A percentile compares a stretch with the other conserved stretches of the same genome.
These are phyloP conservation scores for Drosophila melanica DNA, from an alignment of 1,140 invertebrate genomes.

Conservation along the genomic window DNA sequence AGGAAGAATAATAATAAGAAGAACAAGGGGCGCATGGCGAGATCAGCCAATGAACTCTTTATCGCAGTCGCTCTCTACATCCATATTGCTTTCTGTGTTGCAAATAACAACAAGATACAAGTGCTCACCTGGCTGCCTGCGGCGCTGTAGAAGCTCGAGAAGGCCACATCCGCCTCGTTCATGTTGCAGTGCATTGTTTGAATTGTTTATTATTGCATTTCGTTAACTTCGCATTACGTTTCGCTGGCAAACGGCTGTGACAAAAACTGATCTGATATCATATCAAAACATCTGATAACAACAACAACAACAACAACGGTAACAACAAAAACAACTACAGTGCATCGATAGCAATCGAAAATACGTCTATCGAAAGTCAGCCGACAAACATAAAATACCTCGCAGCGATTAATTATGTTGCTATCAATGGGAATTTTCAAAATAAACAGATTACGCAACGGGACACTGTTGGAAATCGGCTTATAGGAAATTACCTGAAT, in stretches of 20 bases:
- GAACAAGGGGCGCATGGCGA: slow-evolving; percentile 36
- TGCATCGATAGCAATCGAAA: slow-evolving; percentile 13
- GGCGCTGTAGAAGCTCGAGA: slow-evolving; percentile 50
- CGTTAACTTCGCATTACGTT: slow-evolving; percentile 47
- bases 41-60: slow-evolving; percentile 21
- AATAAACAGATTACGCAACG: not conserved
- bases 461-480: no score
- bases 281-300: slow-evolving; percentile 55
- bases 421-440: not conserved
- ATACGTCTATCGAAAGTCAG: slow-evolving; percentile 18
- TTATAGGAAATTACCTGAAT: no score
- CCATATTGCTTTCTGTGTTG: not conserved
- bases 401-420: not conserved
- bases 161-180: slow-evolving; percentile 65
- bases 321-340: slow-evolving; percentile 32
- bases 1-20: no score
- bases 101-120: slow-evolving; percentile 18
- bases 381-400: slow-evolving; percentile 1
- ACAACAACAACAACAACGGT: slow-evolving; percentile 29
- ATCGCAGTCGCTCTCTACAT: slow-evolving; percentile 41
- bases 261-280: slow-evolving; percentile 45
- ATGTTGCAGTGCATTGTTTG: slow-evolving; percentile 54
- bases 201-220: slow-evolving; percentile 45
- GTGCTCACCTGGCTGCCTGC: slow-evolving; percentile 60
- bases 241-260: slow-evolving; percentile 26